Conservation (phyloP, 1,140 invertebrate species). For the Hydropsyche tenuis region DNA sequence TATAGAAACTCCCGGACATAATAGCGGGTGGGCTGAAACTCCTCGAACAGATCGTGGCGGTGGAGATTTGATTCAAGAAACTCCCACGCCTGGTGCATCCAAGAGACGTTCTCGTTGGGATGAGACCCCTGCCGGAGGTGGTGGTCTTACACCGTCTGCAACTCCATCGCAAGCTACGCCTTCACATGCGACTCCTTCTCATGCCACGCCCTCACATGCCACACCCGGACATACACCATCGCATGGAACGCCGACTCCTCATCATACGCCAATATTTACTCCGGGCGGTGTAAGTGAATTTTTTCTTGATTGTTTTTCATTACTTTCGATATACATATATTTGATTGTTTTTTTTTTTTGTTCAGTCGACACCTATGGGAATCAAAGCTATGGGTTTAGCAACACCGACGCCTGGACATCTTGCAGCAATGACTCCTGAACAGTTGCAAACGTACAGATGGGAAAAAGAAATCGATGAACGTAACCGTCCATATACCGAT, state of each 20-base stretch:
- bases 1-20: slow-evolving; percentile 91
- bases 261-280: slow-evolving; percentile 66
- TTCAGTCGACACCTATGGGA: slow-evolving; percentile 86
- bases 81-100: slow-evolving; percentile 91
- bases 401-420: slow-evolving; percentile 94
- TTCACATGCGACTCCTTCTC: slow-evolving; percentile 69
- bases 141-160: slow-evolving; percentile 71
- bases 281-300: slow-evolving; percentile 69
- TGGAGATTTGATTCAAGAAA: slow-evolving; percentile 86
- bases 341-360: slow-evolving; percentile 11
- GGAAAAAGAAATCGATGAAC: slow-evolving; percentile 98
- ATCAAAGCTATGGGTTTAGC: slow-evolving; percentile 97
- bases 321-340: not conserved
- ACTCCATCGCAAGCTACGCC: slow-evolving; percentile 77
- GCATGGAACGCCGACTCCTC: slow-evolving; percentile 55
- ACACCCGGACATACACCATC: slow-evolving; percentile 66
- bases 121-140: slow-evolving; percentile 87
- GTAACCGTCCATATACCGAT: slow-evolving; percentile 94
- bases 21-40: slow-evolving; percentile 96
- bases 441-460: slow-evolving; percentile 98
- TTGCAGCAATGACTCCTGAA: slow-evolving; percentile 98
- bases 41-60: slow-evolving; percentile 89
- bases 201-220: slow-evolving; percentile 66
- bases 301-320: slow-evolving; percentile 1
- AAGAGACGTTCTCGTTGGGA: slow-evolving; percentile 97